These are phyloP conservation scores for Hydrocynus forskahlii DNA, from an alignment of 2,797 vertebrate species.

Conservation along the genomic window DNA sequence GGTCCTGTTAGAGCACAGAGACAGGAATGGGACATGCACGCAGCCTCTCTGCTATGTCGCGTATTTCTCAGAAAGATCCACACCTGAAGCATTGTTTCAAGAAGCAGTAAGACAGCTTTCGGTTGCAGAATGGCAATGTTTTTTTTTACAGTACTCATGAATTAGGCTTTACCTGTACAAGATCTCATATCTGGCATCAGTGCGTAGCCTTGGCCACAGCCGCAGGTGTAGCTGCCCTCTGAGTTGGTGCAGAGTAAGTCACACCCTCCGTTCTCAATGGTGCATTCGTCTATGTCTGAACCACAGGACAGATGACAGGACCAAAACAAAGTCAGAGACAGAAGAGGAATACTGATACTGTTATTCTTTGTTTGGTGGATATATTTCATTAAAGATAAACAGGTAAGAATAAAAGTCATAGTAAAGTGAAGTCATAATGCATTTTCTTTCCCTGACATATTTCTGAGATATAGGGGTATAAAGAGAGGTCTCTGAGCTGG, in stretches of 20 bases:
- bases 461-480: no score
- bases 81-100: no score
- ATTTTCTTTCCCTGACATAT: no score
- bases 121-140: no score
- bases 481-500: no score
- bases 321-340: not conserved
- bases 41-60: no score
- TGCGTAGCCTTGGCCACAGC: conserved; percentile 80
- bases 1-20: no score
- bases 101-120: no score
- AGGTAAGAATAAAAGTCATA: not conserved
- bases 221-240: conserved; percentile 85
- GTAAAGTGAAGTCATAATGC: no score
- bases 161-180: conserved; percentile 75
- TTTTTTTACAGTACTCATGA: no score
- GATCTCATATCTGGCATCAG: conserved; percentile 82
- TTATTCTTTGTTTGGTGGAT: not conserved
- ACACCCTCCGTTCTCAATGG: conserved; percentile 85
- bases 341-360: not conserved
- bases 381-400: not conserved
- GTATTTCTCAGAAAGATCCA: no score
- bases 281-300: conserved; percentile 85
- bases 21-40: no score
- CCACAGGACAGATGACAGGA: not conserved
- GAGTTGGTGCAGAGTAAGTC: conserved; percentile 83